Conservation (phyloP, 2,113 vertebrate species). For the Sus scrofa region T2T-Sscrofa CM000826.6:144100001-144100500, state of each 20-base stretch:
- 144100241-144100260: neutral
- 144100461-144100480: conserved; percentile 42
- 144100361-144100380: neutral
- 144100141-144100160: neutral
- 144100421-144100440: neutral
- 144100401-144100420: neutral
- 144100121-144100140: neutral
- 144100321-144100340: neutral
- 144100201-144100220: neutral
- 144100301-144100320: neutral
- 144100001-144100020: neutral
- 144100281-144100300: neutral
- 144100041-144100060: neutral
- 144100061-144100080: neutral
- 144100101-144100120: neutral
- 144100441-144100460: neutral
- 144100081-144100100: neutral
- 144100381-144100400: neutral
- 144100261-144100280: neutral
- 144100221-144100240: neutral
- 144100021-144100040: neutral
- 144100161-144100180: neutral
- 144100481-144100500: conserved; percentile 17
- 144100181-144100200: neutral
- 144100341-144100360: neutral